phyloP scores from a whole-genome alignment of 1,140 invertebrate species.

The Ectropis grisescens region DNA sequence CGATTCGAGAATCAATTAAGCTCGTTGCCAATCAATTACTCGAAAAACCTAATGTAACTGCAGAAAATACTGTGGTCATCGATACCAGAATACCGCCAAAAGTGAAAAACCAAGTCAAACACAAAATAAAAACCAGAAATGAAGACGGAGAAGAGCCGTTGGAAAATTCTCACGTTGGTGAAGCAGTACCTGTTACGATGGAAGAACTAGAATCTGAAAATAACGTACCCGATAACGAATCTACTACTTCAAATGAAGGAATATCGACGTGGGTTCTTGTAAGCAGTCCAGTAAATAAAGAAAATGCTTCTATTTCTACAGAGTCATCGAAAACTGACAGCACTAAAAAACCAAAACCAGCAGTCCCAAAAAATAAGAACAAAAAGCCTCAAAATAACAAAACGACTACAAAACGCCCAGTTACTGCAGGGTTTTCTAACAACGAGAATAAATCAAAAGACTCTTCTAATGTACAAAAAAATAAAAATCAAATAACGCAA shows the following conservation, averaged over 20 bases:
- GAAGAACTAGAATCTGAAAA: slow-evolving; percentile 67
- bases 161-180: slow-evolving; percentile 70
- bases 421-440: slow-evolving; percentile 62
- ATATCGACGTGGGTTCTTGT: slow-evolving; percentile 84
- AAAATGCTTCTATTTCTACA: slow-evolving; percentile 31
- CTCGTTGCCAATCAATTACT: slow-evolving; percentile 69
- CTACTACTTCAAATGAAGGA: slow-evolving; percentile 75
- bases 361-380: slow-evolving; percentile 41
- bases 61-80: slow-evolving; percentile 45
- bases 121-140: slow-evolving; percentile 53
- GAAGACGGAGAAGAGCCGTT: slow-evolving; percentile 41
- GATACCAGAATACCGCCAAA: slow-evolving; percentile 75
- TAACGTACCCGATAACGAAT: slow-evolving; percentile 50
- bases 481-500: slow-evolving; percentile 42
- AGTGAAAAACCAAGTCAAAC: slow-evolving; percentile 70
- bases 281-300: slow-evolving; percentile 61
- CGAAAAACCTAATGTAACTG: slow-evolving; percentile 45
- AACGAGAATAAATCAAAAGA: slow-evolving; percentile 66
- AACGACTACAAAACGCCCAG: slow-evolving; percentile 32
- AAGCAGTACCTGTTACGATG: slow-evolving; percentile 71
- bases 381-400: slow-evolving; percentile 44
- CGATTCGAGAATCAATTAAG: slow-evolving; percentile 70
- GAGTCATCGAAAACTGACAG: slow-evolving; percentile 51
- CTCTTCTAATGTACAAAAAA: slow-evolving; percentile 65
- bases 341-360: slow-evolving; percentile 45